Conservation (phyloP, 2,888 invertebrate species). For the Flexamia atlantica region DNA sequence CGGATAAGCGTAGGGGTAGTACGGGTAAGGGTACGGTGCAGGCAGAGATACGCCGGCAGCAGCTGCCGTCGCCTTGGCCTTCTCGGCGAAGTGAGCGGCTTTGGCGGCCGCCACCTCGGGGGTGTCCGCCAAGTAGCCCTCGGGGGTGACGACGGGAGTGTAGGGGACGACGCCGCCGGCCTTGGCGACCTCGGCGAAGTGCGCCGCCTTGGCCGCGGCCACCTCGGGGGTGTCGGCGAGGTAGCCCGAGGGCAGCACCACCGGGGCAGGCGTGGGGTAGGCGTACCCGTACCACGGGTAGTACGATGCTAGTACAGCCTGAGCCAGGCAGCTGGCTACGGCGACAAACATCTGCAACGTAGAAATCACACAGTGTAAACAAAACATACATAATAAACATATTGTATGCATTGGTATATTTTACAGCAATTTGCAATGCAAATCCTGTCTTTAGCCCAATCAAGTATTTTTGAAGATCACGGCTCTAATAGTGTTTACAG, state of each 20-base stretch:
- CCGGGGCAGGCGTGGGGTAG: constrained; percentile 22
- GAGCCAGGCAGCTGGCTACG: constrained; percentile 73
- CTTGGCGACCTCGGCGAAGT: constrained; percentile 63
- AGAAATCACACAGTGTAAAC: too few species aligned
- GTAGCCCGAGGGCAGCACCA: constrained; percentile 41
- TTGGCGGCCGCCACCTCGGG: constrained; percentile 50
- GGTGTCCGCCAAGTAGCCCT: constrained; percentile 56
- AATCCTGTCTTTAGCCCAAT: too few species aligned
- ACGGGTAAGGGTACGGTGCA: constrained; percentile 38
- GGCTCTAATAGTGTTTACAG: too few species aligned
- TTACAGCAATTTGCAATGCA: too few species aligned
- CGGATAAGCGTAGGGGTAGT: constrained; percentile 57
- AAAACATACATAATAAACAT: too few species aligned
- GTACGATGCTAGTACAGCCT: constrained; percentile 64
- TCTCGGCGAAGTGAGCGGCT: constrained; percentile 45
- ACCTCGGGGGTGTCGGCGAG: constrained; percentile 67
- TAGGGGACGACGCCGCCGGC: constrained; percentile 43
- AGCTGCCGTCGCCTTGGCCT: constrained; percentile 16
- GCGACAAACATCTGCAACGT: constrained; percentile 48
- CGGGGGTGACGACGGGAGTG: constrained; percentile 41
- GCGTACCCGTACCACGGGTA: constrained; percentile 60
- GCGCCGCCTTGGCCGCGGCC: constrained; percentile 67
- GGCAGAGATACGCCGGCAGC: background rate
- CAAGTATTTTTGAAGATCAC: too few species aligned
- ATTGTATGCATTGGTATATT: too few species aligned